phyloP scores from a whole-genome alignment of 2,888 invertebrate species.

The Leptopilina myrica region DNA sequence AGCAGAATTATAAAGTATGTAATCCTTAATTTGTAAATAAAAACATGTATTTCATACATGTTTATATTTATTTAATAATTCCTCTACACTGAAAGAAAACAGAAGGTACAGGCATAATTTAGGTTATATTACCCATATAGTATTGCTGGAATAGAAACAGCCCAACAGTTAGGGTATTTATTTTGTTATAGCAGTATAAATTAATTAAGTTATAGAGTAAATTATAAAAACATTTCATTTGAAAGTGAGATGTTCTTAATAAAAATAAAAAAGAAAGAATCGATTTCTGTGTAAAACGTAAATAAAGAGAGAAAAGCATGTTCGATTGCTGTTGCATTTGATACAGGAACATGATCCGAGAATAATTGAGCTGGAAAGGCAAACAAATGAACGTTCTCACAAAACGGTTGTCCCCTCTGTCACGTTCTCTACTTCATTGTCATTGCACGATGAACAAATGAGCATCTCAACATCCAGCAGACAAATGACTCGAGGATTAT shows the following conservation, averaged over 20 bases:
- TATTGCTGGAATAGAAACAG: too few species aligned
- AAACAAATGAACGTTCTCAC: conserved; percentile 69
- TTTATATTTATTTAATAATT: too few species aligned
- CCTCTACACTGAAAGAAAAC: too few species aligned
- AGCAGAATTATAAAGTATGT: too few species aligned
- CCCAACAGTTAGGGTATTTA: too few species aligned
- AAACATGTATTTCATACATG: too few species aligned
- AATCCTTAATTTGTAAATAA: too few species aligned
- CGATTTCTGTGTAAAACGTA: not conserved
- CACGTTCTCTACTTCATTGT: conserved; percentile 73
- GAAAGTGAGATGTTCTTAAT: not conserved
- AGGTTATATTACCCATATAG: too few species aligned
- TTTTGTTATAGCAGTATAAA: too few species aligned
- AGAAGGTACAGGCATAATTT: too few species aligned
- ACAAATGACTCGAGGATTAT: conserved; percentile 75
- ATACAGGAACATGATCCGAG: conserved; percentile 74
- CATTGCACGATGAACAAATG: conserved; percentile 74
- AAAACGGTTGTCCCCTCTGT: conserved; percentile 53
- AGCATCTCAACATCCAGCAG: conserved; percentile 70
- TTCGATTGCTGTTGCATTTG: conserved; percentile 66
- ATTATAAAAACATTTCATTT: too few species aligned
- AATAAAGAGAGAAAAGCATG: not conserved
- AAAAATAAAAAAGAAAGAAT: not conserved
- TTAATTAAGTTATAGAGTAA: too few species aligned
- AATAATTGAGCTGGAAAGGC: conserved; percentile 75